Evolutionary conservation across 2,888 invertebrate species (phyloP), one percentile per base, ranked within the genome.

Genomic region (Branchellion lobata): DNA sequence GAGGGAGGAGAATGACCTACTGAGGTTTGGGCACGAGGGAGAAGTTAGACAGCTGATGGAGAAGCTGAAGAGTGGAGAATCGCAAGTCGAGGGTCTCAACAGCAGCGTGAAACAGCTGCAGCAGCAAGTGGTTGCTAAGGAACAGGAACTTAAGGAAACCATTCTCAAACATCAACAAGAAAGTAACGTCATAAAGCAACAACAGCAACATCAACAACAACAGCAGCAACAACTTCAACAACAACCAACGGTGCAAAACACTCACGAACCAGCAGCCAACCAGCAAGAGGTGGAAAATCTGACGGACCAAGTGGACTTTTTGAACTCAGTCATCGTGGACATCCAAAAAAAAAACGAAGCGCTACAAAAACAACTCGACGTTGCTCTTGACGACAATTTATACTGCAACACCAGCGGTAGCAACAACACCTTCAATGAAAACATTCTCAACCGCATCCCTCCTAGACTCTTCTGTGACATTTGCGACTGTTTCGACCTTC

Each of bases 401-500:
- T 21, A 47, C 61, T 5, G n/a, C 34, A 11, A 69, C 69, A 69
- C 29, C 33, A 8, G n/a, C 69, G 11, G 5, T 29, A 31, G 3
- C 29, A 31, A 34, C 11, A 5, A 11, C 11, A 24, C 21, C 8
- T 18, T 47, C 18, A n/a, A n/a, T n/a, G n/a, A n/a, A n/a, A n/a
- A n/a, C n/a, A n/a, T n/a, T n/a, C 11, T 18, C 47, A 47, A 8
- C 27, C 47, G 33, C 18, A 73, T 14, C 21, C 21, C 94, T 1
- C 94, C 94, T 65, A 92, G 97, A 33, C 88, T 93, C 85, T 97
- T 94, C 90, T 98, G 97, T 90, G 97, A 98, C 90, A 97, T 96
- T 85, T 98, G 97, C 88, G 97, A 97, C 89, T 91, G 92, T 87
- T 98, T 97, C 89, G 97, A 98, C 89, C 90, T 92, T 80, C 98